A percentile compares a stretch with the other conserved stretches of the same genome.
phyloP scores from a whole-genome alignment of 2,797 vertebrate genomes.

The Danio albolineatus region DNA sequence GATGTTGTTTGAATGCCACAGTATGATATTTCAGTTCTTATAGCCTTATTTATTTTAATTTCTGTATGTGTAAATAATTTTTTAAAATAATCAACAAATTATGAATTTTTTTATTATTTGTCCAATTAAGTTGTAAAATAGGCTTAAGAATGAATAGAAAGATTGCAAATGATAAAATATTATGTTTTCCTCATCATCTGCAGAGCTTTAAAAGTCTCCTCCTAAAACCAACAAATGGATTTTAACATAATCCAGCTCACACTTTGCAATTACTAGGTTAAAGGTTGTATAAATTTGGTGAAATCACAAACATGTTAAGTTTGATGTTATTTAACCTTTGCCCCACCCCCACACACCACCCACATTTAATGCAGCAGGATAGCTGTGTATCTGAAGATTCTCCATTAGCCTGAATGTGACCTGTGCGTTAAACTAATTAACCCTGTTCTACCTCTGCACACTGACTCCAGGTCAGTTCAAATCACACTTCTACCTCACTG shows the following conservation, averaged over 20 bases:
- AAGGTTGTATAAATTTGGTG: slow-evolving; percentile 9
- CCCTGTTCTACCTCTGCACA: slow-evolving; percentile 66
- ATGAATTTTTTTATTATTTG: too few species aligned
- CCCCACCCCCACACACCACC: neutral
- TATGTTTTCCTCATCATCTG: neutral
- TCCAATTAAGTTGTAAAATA: too few species aligned
- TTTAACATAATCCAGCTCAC: neutral
- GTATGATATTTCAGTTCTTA: neutral
- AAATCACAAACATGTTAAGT: slow-evolving; percentile 32
- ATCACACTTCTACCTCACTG: slow-evolving; percentile 76
- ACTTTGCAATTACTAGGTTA: slow-evolving; percentile 1
- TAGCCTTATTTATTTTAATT: slow-evolving; percentile 11
- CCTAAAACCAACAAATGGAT: neutral
- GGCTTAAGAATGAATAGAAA: neutral
- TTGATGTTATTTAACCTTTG: slow-evolving; percentile 27
- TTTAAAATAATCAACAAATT: neutral
- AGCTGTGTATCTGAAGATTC: slow-evolving; percentile 70
- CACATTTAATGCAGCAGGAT: slow-evolving; percentile 43
- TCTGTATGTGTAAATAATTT: neutral
- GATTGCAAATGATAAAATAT: neutral
- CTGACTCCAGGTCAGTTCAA: slow-evolving; percentile 76
- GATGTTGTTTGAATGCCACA: neutral
- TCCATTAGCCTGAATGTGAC: slow-evolving; percentile 76
- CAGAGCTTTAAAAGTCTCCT: neutral
- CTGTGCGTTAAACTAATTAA: slow-evolving; percentile 79